These are phyloP conservation scores for Emberiza fucata DNA, from an alignment of 2,113 vertebrate genomes.

Conservation along the genomic window DNA sequence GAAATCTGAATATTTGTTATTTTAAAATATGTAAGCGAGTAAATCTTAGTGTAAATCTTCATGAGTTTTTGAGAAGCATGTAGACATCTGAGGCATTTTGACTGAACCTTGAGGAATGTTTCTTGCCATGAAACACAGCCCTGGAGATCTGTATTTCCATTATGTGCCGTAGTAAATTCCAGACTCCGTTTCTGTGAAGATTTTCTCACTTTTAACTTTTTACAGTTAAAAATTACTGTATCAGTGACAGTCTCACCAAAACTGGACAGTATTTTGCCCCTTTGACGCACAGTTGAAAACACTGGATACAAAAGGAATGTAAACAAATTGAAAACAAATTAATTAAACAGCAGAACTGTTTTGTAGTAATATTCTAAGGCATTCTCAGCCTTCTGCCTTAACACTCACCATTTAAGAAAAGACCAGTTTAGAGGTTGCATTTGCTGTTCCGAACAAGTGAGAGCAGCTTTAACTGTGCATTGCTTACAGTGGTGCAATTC, in stretches of 20 bases:
- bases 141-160: background rate
- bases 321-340: slow-evolving; percentile 17
- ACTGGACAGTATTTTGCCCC: background rate
- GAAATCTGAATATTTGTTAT: background rate
- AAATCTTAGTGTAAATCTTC: background rate
- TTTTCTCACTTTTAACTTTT: background rate
- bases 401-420: background rate
- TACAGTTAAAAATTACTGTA: background rate
- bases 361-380: background rate
- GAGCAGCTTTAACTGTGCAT: background rate
- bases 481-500: background rate
- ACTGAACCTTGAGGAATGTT: background rate
- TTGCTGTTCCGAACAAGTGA: background rate
- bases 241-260: background rate
- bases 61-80: background rate
- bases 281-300: background rate
- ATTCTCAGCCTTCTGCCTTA: background rate
- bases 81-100: slow-evolving; percentile 18
- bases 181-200: background rate
- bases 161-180: background rate
- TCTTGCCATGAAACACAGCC: background rate
- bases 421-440: background rate
- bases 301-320: background rate
- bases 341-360: background rate
- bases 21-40: background rate